Evolutionary conservation across 2,888 invertebrate species (phyloP), one percentile per base, ranked within the genome.

Genomic region (Apamea monoglypha): DNA sequence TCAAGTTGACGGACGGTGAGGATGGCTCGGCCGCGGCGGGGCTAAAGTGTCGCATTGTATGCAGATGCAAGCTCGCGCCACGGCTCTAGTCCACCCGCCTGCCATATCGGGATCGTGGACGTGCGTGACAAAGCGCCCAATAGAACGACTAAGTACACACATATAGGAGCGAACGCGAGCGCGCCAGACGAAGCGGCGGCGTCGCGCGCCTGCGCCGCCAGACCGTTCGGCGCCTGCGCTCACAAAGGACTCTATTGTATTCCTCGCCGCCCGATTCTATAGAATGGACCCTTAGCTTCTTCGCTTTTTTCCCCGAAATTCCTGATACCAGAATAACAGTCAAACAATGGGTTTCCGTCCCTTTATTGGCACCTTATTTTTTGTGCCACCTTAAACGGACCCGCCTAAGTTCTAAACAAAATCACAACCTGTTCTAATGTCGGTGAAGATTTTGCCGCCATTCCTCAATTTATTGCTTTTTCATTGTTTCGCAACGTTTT

Each of bases 331-430:
- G 95, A 96, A 96, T 95, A 96, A 95, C 95, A 95, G 91, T 92
- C 96, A 94, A 95, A 96, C 96, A 97, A 97, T 96, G 95, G 95
- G 95, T 96, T 97, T 97, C 97, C 97, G 97, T 96, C 96, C 96
- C 94, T 97, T 96, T 96, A 96, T 96, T 97, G 96, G 96, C 96
- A 96, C 96, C 96, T 96, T 93, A 95, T 96, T 96, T 97, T 97
- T 97, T 96, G 96, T 95, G 86, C 89, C 90, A 91, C 92, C 92
- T 93, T 94, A 92, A 95, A 96, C 94, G 95, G 95, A 94, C 94
- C 94, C 93, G 94, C 94, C 94, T 94, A 94, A 94, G 93, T 92
- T 94, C 90, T 93, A 92, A 94, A 95, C 93, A 94, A 94, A 95
- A 95, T 94, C 92, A 93, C 94, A 96, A 96, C 96, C 96, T 96